phyloP scores from a whole-genome alignment of 2,797 vertebrate genomes.

The Smutsia gigantea region DNA sequence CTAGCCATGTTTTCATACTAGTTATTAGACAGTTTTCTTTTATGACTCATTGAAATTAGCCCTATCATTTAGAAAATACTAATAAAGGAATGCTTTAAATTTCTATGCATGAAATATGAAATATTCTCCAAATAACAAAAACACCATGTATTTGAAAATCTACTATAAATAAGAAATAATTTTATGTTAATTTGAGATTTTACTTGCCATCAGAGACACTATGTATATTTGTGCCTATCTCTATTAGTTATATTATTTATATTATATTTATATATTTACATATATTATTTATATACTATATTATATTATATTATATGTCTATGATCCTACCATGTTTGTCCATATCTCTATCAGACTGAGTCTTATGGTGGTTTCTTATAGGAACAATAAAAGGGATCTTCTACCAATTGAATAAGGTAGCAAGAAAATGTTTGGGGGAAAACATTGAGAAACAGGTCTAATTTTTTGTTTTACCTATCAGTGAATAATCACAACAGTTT shows the following conservation, averaged over 20 bases:
- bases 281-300: background rate
- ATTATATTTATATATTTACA: background rate
- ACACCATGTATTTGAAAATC: slow-evolving; percentile 51
- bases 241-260: background rate
- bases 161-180: slow-evolving; percentile 31
- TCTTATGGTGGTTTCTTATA: background rate
- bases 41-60: slow-evolving; percentile 50
- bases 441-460: background rate
- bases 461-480: slow-evolving; percentile 56
- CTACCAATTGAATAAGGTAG: background rate
- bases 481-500: slow-evolving; percentile 31
- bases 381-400: background rate
- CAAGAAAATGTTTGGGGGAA: slow-evolving; percentile 20
- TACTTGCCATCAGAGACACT: slow-evolving; percentile 35
- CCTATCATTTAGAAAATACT: slow-evolving; percentile 62
- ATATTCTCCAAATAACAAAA: slow-evolving; percentile 11
- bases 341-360: background rate
- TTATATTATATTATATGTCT: background rate
- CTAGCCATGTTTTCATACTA: slow-evolving; percentile 75
- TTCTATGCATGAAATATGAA: slow-evolving; percentile 26
- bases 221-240: background rate
- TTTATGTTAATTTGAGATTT: slow-evolving; percentile 25
- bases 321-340: background rate
- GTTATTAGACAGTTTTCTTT: slow-evolving; percentile 64
- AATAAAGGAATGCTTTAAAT: slow-evolving; percentile 45